Evolutionary conservation across 2,797 vertebrate genomes (phyloP).

Genomic region (Melanotaenia trifasciata): DNA sequence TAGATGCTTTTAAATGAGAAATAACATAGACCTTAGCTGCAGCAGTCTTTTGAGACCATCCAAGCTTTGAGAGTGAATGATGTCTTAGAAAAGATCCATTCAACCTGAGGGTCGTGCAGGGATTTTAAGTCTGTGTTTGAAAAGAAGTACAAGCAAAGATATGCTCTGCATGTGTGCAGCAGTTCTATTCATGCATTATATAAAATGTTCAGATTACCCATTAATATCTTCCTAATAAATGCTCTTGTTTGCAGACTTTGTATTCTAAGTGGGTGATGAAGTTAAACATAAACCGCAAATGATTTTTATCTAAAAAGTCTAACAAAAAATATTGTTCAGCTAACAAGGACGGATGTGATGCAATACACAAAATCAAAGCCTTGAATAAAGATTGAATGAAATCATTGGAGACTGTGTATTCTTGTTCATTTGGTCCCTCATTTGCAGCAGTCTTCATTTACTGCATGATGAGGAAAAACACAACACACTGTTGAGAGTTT

Average conservation of each 20-base stretch:
- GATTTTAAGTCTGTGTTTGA: constrained; percentile 18
- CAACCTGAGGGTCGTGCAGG: constrained; percentile 18
- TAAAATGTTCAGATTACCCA: not conserved
- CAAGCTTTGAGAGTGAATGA: constrained; percentile 27
- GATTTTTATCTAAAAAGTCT: constrained; percentile 41
- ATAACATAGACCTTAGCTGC: constrained; percentile 40
- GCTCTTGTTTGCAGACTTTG: constrained; percentile 43
- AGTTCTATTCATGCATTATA: constrained; percentile 14
- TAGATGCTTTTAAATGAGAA: constrained; percentile 54
- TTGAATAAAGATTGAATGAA: constrained; percentile 50
- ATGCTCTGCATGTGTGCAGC: constrained; percentile 4
- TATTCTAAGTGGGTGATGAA: constrained; percentile 43
- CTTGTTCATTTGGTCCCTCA: constrained; percentile 33
- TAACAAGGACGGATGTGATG: constrained; percentile 49
- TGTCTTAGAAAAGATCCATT: constrained; percentile 25
- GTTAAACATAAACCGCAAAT: constrained; percentile 53
- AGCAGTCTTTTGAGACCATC: constrained; percentile 37
- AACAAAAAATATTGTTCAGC: constrained; percentile 30
- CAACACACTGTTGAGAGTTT: not conserved
- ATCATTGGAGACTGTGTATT: constrained; percentile 50
- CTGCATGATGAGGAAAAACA: constrained; percentile 28
- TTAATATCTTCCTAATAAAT: constrained; percentile 27
- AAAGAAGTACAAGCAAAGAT: constrained; percentile 13
- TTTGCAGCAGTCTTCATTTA: constrained; percentile 37
- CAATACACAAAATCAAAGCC: constrained; percentile 48